Base-by-base conservation (phyloP, 1,140 invertebrate species). In the Drosophila mojavensis region DNA sequence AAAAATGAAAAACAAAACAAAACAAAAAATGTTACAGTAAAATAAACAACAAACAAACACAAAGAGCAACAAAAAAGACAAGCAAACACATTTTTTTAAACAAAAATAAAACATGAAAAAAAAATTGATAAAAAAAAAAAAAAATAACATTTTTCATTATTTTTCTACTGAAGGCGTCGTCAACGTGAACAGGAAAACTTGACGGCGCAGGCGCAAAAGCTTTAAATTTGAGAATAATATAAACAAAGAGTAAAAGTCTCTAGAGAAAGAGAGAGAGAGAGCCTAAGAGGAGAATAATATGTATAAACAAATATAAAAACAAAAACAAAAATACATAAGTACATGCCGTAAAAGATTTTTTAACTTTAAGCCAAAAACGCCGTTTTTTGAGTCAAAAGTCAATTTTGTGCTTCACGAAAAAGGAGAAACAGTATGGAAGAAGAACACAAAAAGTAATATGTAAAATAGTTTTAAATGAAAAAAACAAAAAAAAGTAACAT, bases 161-260 rank as follows among this genome's bases (percentile, higher is more conserved):
- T 88, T 88, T 89, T 88, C 82, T 88, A 88, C 83, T 86, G 72
- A 82, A 60, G 62, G 79, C 74, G 72, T 61, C 84, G 80, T 83
- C 83, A 47, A 53, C 30, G 15, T 15, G n/a, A 9, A 39, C 20
- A 13, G 17, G 20, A 24, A 15, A 24, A 39, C 54, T 59, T 15
- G 84, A 70, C 80, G 84, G 74, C 80, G 84, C 85, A 84, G 80
- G 85, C 85, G 84, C 85, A 89, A 89, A 89, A 89, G 84, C 84
- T 89, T 89, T 89, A 89, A 85, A 85, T 81, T 86, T 15, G 69
- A 85, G 85, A 64, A 81, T 82, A 73, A 73, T 48, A 58, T 17
- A 78, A 77, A 76, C 72, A 55, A 73, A 68, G 56, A 70, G 41
- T 30, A 63, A 53, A 36, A 39, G 54, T 80, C 79, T 76, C 72